A percentile compares a stretch with the other conserved stretches of the same genome.
Evolutionary conservation across 2,888 invertebrate genomes (phyloP).

Genomic region (Synergus laeviventris): DNA sequence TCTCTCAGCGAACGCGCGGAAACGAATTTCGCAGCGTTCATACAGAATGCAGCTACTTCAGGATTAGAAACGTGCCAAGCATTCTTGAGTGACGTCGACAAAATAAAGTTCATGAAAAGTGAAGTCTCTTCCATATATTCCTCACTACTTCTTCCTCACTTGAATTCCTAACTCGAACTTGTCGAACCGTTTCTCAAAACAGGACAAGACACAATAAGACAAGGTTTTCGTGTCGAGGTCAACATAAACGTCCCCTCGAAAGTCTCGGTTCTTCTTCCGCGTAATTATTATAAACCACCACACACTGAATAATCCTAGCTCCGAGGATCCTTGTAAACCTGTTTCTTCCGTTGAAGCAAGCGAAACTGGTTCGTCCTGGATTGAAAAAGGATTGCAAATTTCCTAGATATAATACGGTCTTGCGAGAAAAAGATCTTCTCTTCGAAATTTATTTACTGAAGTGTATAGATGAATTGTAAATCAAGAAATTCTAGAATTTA

Average conservation of each 20-base stretch:
- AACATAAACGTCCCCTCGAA: constrained; percentile 6
- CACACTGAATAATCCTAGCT: constrained; percentile 31
- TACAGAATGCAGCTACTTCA: not conserved
- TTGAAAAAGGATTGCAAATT: constrained; percentile 9
- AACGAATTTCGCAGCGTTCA: constrained; percentile 13
- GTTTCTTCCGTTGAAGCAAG: constrained; percentile 2
- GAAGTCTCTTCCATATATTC: not conserved
- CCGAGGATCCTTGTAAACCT: constrained; percentile 34
- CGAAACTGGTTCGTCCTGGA: constrained; percentile 23
- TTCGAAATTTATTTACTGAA: not conserved
- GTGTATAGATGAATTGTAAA: too few species aligned
- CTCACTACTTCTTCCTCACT: not conserved
- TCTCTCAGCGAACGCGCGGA: not conserved
- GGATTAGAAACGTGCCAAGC: constrained; percentile 25
- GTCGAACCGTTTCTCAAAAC: not conserved
- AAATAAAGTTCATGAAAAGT: constrained; percentile 25
- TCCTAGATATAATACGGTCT: not conserved
- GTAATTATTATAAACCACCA: constrained; percentile 37
- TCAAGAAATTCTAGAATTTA: not conserved
- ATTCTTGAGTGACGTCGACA: not conserved
- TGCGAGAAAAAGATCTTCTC: not conserved
- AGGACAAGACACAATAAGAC: constrained; percentile 22
- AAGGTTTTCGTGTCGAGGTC: constrained; percentile 32
- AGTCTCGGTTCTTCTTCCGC: constrained; percentile 32
- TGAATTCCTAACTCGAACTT: not conserved